Evolutionary conservation across 2,888 invertebrate species (phyloP).

Genomic region (Myopa testacea): DNA sequence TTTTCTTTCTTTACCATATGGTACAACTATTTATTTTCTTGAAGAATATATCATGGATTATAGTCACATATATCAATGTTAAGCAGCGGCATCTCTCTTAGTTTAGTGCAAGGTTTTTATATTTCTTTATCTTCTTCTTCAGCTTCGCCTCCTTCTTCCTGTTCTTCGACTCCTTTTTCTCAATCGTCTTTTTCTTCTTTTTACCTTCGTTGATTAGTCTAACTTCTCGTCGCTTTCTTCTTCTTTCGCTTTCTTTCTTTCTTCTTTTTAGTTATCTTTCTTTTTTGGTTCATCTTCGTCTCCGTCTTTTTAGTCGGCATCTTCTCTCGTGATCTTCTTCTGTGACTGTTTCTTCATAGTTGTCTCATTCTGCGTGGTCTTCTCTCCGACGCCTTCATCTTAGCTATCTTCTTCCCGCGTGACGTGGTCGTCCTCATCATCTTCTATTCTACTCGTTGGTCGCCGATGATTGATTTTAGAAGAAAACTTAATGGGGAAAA

Average conservation of each 20-base stretch:
- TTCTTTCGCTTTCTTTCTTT: too few relatives aligned
- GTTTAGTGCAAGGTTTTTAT: not conserved
- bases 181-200: not conserved
- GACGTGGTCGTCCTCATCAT: not conserved
- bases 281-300: too few relatives aligned
- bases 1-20: not conserved
- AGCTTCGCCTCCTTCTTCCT: not conserved
- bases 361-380: not conserved
- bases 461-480: constrained; percentile 59
- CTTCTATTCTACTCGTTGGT: constrained; percentile 44
- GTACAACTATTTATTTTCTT: not conserved
- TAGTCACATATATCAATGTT: too few relatives aligned
- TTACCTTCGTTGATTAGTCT: too few relatives aligned
- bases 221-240: too few relatives aligned
- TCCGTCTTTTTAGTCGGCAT: too few relatives aligned
- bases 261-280: too few relatives aligned
- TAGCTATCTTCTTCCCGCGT: not conserved
- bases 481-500: constrained; percentile 59
- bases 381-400: not conserved
- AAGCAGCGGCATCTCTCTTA: not conserved
- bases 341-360: too few relatives aligned
- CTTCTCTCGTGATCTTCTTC: too few relatives aligned
- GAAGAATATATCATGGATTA: too few relatives aligned
- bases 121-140: not conserved
- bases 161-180: not conserved